Conservation (phyloP, 2,888 invertebrate genomes). For the Baronia brevicornis region DNA sequence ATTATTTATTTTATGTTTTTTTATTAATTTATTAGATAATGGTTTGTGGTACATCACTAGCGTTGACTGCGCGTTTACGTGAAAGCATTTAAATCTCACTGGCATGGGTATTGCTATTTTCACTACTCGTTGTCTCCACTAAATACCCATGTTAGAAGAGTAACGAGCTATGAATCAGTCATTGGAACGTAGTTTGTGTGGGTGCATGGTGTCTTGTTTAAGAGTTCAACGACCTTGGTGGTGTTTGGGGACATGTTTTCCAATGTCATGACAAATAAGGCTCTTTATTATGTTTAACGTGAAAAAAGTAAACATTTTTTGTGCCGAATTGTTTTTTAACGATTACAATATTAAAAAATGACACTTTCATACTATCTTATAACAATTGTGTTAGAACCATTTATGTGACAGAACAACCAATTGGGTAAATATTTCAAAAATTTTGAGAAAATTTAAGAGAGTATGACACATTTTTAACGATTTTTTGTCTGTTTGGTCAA, state of each 20-base stretch:
- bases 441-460: no score
- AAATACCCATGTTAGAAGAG: slow-evolving; percentile 10
- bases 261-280: slow-evolving; percentile 10
- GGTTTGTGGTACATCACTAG: slow-evolving; percentile 2
- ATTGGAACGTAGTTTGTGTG: slow-evolving; percentile 22
- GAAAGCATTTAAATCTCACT: slow-evolving; percentile 20
- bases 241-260: slow-evolving; percentile 12
- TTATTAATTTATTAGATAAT: slow-evolving; percentile 10
- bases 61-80: slow-evolving; percentile 2
- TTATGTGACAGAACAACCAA: no score
- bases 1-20: no score
- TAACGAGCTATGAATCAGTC: slow-evolving; percentile 18
- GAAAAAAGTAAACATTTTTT: no score
- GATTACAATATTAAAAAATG: no score
- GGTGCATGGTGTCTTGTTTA: slow-evolving; percentile 18
- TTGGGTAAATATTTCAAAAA: no score
- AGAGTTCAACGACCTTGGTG: slow-evolving; percentile 21
- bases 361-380: no score
- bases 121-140: slow-evolving; percentile 16
- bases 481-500: no score
- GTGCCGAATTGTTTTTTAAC: no score
- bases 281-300: slow-evolving; percentile 6
- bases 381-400: no score
- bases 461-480: no score
- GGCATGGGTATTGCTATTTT: slow-evolving; percentile 20